Base-by-base conservation (phyloP, 2,797 vertebrate genomes). In the Muscicapa striata region DNA sequence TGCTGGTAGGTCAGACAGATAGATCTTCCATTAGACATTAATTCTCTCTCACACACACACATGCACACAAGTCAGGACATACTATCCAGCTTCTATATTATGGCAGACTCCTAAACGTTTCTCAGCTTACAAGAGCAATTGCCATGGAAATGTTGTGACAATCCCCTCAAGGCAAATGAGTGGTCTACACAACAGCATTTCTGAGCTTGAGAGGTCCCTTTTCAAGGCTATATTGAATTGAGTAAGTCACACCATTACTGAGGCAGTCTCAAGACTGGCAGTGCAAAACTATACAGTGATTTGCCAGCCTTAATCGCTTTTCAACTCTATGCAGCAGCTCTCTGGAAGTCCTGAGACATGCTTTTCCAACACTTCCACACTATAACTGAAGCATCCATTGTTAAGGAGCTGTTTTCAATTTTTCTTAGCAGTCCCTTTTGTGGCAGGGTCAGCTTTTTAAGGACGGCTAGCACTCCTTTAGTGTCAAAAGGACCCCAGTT, bases 301-400 rank as follows among this genome's bases (percentile, higher is more conserved):
- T 90, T 87, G 58, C 90, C 93, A 97, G 93, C 78, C 70, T 96
- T 97, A 97, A 97, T 97, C 81, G 86, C 96, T 96, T 92, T 94
- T 96, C 88, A 93, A 95, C 96, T 95, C 89, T 97, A 94, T 96
- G 89, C 94, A 93, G 91, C 92, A 96, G 92, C 83, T 77, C 94
- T 83, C 87, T 93, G 91, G 95, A 96, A 96, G 92, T 63, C 89
- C 76, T 73, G 94, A 95, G 96, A 95, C 80, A 96, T 83, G 94
- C 91, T 97, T 97, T 96, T 96, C 92, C 87, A 96, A 81, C 94
- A 93, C 75, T 96, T 96, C 92, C 59, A 74, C 96, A 82, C 72
- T 93, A 84, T 93, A 95, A 96, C 94, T 96, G 95, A 95, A 95
- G 93, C 51, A 82, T 75, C 87, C 80, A 95, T 95, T 95, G 95